phyloP scores from a whole-genome alignment of 2,888 invertebrate genomes.

The Himalopsyche japonica region DNA sequence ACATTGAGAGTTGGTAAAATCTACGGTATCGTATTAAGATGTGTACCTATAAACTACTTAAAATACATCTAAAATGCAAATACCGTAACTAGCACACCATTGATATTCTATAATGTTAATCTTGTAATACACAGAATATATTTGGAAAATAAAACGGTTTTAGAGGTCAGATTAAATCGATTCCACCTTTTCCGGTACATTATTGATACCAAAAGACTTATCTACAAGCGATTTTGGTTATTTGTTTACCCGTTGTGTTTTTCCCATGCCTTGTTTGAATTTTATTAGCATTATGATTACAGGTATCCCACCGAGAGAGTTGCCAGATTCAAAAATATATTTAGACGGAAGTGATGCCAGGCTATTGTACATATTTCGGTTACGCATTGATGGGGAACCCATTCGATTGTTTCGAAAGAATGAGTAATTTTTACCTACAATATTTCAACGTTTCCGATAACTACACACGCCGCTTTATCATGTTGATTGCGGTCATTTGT shows the following conservation, averaged over 20 bases:
- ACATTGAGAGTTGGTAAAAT: no score
- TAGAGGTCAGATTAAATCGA: no score
- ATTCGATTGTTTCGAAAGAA: neutral
- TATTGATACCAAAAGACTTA: neutral
- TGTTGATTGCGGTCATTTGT: neutral
- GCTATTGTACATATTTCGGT: neutral
- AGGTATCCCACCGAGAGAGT: slow-evolving; percentile 16
- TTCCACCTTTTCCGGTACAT: neutral
- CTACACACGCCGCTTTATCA: neutral
- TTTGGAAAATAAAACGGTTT: no score
- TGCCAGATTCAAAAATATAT: neutral
- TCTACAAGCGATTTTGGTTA: neutral
- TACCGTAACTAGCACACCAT: no score
- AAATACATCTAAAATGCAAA: no score
- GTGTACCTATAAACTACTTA: no score
- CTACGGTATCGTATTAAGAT: no score
- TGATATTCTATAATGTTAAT: no score
- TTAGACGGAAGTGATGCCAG: slow-evolving; percentile 7
- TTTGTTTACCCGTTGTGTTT: slow-evolving; percentile 23
- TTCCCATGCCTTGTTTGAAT: slow-evolving; percentile 38
- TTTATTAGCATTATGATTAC: slow-evolving; percentile 40
- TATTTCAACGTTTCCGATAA: neutral
- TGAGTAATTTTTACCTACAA: neutral
- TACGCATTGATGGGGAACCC: slow-evolving; percentile 26
- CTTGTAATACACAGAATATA: no score